Conservation (phyloP, 1,140 invertebrate species). For the Sesamia nonagrioides region DNA sequence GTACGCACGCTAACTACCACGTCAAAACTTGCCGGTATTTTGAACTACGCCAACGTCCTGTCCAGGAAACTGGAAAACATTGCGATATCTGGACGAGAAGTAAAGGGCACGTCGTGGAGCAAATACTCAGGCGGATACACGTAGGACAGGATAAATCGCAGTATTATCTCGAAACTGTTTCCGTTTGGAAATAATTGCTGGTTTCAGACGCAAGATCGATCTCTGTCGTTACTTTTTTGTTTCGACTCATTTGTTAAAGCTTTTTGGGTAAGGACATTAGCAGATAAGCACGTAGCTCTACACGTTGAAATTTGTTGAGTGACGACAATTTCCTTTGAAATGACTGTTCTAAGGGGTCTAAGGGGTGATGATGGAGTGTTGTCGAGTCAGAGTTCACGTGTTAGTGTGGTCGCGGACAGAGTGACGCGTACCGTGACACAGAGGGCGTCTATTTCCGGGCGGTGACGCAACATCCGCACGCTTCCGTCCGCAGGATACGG, state of each 20-base stretch:
- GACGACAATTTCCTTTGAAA: constrained; percentile 25
- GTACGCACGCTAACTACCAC: constrained; percentile 66
- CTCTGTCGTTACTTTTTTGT: constrained; percentile 68
- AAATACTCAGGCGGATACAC: constrained; percentile 44
- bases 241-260: constrained; percentile 35
- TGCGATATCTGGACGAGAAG: constrained; percentile 15
- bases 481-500: constrained; percentile 78
- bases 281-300: constrained; percentile 60
- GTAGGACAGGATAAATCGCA: constrained; percentile 59
- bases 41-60: constrained; percentile 29
- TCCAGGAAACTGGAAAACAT: constrained; percentile 4
- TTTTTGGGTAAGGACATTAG: constrained; percentile 54
- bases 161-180: constrained; percentile 68
- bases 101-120: constrained; percentile 30
- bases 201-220: constrained; percentile 64
- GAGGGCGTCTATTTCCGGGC: constrained; percentile 82
- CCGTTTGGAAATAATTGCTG: constrained; percentile 68
- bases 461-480: constrained; percentile 82
- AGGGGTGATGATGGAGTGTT: constrained; percentile 37
- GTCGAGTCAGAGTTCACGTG: constrained; percentile 50
- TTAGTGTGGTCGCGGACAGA: constrained; percentile 57
- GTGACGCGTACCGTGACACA: constrained; percentile 77
- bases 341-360: background rate
- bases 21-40: constrained; percentile 61
- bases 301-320: constrained; percentile 35